Evolutionary conservation across 2,797 vertebrate genomes (phyloP).

Genomic region (Pygocentrus nattereri): DNA sequence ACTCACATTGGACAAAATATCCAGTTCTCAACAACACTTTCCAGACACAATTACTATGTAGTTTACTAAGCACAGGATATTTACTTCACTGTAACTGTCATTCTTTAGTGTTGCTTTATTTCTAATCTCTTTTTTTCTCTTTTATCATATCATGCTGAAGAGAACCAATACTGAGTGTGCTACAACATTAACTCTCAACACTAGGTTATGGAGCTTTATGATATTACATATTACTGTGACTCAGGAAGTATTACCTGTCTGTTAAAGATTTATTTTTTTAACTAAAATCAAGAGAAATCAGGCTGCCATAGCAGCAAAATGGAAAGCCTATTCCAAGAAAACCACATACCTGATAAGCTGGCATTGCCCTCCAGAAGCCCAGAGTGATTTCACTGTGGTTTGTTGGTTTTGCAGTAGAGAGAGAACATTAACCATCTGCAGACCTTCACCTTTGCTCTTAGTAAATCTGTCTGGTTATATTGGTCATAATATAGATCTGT

Average conservation of each 20-base stretch:
- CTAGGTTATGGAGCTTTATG: no score
- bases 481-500: constrained; percentile 2
- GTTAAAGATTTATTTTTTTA: background rate
- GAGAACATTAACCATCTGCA: background rate
- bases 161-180: background rate
- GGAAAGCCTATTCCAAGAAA: background rate
- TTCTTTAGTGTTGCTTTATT: background rate
- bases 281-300: background rate
- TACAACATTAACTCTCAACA: background rate
- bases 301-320: background rate
- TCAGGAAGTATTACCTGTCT: background rate
- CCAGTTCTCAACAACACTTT: background rate
- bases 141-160: background rate
- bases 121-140: background rate
- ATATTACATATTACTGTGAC: background rate
- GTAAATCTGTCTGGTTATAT: constrained; percentile 4
- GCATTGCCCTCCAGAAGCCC: constrained; percentile 2
- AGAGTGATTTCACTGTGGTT: no score
- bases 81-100: background rate
- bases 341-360: background rate
- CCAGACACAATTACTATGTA: no score
- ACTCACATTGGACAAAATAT: background rate
- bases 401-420: background rate
- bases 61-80: background rate
- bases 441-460: constrained; percentile 52